Percentiles rank a stretch among this genome's conserved stretches.
Conservation (phyloP, 53 echinoderm and acorn worm species). For the Hippasteria phrygiana region DNA sequence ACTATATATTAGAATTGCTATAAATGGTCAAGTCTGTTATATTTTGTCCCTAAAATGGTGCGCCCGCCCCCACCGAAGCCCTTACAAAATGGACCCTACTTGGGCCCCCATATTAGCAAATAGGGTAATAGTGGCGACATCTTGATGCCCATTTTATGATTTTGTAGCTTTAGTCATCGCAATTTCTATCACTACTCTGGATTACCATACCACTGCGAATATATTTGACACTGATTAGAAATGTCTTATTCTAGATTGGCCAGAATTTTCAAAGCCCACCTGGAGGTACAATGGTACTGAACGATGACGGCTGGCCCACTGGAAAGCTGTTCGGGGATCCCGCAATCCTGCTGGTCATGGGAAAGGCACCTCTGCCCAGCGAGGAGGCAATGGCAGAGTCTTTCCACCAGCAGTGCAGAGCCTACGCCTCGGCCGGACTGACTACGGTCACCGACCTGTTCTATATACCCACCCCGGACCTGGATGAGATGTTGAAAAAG, state of each 20-base stretch:
- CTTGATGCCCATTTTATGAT: too few species aligned
- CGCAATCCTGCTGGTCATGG: conserved; percentile 2
- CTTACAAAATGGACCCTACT: too few species aligned
- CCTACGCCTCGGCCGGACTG: conserved; percentile 60
- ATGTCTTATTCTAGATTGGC: not conserved
- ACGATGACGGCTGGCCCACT: conserved; percentile 34
- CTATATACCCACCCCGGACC: conserved; percentile 9
- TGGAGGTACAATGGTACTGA: conserved; percentile 30
- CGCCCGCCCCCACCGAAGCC: too few species aligned
- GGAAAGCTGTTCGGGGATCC: conserved; percentile 51
- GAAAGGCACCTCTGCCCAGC: not conserved
- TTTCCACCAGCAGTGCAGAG: conserved; percentile 20
- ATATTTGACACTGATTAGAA: too few species aligned
- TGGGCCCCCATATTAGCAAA: too few species aligned
- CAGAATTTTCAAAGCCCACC: not conserved
- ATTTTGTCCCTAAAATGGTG: too few species aligned
- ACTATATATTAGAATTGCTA: too few species aligned
- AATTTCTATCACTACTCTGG: too few species aligned
- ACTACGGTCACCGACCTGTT: conserved; percentile 69
- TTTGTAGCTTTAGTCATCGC: too few species aligned
- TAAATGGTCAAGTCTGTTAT: too few species aligned
- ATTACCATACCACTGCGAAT: too few species aligned
- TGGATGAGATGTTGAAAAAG: conserved; percentile 26
- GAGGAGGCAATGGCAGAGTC: not conserved
- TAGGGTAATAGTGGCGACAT: too few species aligned